These are phyloP conservation scores for western clawed frog (Xenopus tropicalis) DNA, from an alignment of 2,113 vertebrate genomes.

Conservation along the genomic window DNA sequence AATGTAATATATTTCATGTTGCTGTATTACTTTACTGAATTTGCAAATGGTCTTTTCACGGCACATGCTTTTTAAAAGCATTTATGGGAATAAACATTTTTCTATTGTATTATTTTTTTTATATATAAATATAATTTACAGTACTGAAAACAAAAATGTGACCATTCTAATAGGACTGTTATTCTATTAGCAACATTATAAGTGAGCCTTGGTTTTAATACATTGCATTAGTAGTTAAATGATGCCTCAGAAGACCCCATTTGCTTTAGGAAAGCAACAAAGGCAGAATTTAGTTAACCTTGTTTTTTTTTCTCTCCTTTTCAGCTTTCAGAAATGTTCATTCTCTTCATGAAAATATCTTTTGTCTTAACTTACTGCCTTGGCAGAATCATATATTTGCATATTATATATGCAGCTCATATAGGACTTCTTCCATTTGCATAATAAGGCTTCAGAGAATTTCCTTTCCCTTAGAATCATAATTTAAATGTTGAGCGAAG, in stretches of 20 bases:
- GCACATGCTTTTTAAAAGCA: conserved; percentile 18
- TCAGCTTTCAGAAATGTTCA: conserved; percentile 29
- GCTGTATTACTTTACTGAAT: too few relatives aligned
- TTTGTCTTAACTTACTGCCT: conserved; percentile 52
- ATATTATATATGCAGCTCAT: conserved; percentile 44
- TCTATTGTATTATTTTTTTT: conserved; percentile 9
- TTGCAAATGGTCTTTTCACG: too few relatives aligned
- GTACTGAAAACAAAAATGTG: conserved; percentile 9
- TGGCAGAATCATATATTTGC: conserved; percentile 46
- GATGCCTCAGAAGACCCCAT: conserved; percentile 39
- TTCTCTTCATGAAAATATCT: conserved; percentile 52
- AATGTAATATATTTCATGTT: too few relatives aligned
- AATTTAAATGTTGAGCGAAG: conserved; percentile 31
- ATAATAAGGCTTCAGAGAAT: conserved; percentile 51
- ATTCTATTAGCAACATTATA: conserved; percentile 25
- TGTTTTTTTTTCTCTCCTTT: conserved; percentile 15
- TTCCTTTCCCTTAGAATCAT: conserved; percentile 38
- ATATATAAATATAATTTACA: conserved; percentile 9
- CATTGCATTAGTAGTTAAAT: conserved; percentile 40
- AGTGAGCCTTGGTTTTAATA: conserved; percentile 38
- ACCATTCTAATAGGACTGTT: conserved; percentile 27
- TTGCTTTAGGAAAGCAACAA: conserved; percentile 28
- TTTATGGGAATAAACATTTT: conserved; percentile 12
- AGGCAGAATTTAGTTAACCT: conserved; percentile 30
- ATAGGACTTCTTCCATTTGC: conserved; percentile 51